Conservation (phyloP, 1,140 invertebrate species). For the Cylas formicarius region DNA sequence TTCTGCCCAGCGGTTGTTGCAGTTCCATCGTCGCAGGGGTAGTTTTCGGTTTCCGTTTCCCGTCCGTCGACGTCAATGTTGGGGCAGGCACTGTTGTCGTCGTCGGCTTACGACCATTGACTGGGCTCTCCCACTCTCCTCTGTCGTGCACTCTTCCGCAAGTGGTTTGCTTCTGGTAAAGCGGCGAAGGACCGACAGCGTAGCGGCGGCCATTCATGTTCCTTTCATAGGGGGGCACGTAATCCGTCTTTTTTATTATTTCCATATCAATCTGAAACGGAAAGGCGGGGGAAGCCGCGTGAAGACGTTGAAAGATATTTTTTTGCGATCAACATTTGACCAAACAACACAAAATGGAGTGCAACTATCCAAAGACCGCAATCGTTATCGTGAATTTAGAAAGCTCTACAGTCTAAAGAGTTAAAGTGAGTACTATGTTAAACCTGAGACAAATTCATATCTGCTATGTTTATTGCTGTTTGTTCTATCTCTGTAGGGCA, state of each 20-base stretch:
- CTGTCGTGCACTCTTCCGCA: slow-evolving; percentile 28
- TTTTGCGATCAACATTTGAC: no score
- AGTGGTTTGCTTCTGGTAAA: slow-evolving; percentile 24
- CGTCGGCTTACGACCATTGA: slow-evolving; percentile 29
- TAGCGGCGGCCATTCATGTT: slow-evolving; percentile 36
- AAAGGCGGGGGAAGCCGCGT: no score
- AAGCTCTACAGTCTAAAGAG: no score
- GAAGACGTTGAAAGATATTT: no score
- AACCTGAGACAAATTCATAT: no score
- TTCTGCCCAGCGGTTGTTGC: slow-evolving; percentile 11
- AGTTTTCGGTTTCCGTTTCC: slow-evolving; percentile 20
- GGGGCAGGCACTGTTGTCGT: slow-evolving; percentile 33
- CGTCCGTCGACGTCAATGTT: slow-evolving; percentile 27
- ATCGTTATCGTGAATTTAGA: no score
- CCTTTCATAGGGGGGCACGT: slow-evolving; percentile 29
- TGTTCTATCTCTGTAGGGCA: no score
- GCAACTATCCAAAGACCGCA: no score
- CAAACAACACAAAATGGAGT: no score
- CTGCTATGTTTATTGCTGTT: no score
- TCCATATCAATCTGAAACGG: slow-evolving; percentile 38
- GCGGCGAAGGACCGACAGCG: slow-evolving; percentile 4
- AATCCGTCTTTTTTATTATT: slow-evolving; percentile 35
- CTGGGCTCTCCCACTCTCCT: slow-evolving; percentile 38
- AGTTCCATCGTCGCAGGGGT: slow-evolving; percentile 16
- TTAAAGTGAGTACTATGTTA: no score